Evolutionary conservation across 1,140 invertebrate genomes (phyloP).

Genomic region (Drosophila grimshawi): DNA sequence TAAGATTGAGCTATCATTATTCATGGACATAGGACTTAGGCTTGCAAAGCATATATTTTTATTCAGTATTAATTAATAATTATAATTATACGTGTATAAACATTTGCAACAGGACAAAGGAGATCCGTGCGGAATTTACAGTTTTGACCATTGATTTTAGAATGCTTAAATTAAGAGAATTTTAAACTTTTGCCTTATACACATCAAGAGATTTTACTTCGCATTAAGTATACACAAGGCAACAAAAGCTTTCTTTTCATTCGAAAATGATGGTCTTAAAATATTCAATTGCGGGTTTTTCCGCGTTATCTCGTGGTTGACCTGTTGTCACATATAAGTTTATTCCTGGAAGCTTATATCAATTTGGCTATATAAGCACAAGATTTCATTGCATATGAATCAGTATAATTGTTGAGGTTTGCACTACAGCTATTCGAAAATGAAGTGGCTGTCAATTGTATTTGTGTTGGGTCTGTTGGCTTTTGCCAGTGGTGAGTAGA

Average conservation of each 20-base stretch:
- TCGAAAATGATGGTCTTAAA: background rate
- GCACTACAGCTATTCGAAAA: conserved; percentile 13
- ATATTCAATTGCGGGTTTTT: conserved; percentile 10
- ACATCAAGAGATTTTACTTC: background rate
- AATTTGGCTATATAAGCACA: conserved; percentile 25
- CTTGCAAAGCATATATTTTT: no score
- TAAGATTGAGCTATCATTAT: no score
- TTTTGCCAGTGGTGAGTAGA: conserved; percentile 56
- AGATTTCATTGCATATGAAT: background rate
- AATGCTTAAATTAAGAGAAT: background rate
- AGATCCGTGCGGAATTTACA: background rate
- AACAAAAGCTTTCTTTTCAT: background rate
- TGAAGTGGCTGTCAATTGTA: conserved; percentile 28
- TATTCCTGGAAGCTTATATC: conserved; percentile 7
- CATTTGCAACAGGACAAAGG: no score
- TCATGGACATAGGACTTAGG: no score
- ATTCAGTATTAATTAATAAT: no score
- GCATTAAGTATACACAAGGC: background rate
- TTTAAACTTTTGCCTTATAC: no score
- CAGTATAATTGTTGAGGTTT: conserved; percentile 25
- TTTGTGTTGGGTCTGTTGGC: conserved; percentile 55
- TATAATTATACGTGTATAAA: no score
- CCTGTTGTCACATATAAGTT: background rate
- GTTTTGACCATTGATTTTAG: background rate
- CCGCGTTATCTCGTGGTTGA: conserved; percentile 1